Conservation (phyloP, 2,888 invertebrate genomes). For the Agrochola lychnidis region DNA sequence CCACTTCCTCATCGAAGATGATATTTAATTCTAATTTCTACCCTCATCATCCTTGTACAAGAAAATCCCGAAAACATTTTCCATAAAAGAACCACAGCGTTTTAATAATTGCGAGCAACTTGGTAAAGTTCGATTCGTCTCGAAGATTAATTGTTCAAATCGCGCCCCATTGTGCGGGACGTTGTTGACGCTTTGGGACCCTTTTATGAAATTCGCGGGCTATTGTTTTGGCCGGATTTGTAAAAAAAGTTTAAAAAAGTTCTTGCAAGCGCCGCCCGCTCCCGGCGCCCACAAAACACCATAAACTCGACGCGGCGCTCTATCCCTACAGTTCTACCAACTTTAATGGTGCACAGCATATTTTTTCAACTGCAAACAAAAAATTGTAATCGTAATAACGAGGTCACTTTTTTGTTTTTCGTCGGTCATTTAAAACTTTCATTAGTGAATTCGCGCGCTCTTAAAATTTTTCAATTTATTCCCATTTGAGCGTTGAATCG, state of each 20-base stretch:
- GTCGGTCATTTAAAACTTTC: slow-evolving; percentile 89
- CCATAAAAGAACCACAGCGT: slow-evolving; percentile 61
- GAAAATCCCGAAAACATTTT: slow-evolving; percentile 52
- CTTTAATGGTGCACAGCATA: slow-evolving; percentile 51
- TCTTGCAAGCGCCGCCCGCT: slow-evolving; percentile 70
- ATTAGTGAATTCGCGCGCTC: slow-evolving; percentile 86
- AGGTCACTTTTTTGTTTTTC: slow-evolving; percentile 87
- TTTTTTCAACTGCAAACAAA: slow-evolving; percentile 70
- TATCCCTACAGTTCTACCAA: slow-evolving; percentile 61
- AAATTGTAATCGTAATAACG: slow-evolving; percentile 84
- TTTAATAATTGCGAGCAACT: slow-evolving; percentile 70
- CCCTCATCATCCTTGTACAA: slow-evolving; percentile 44
- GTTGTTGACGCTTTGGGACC: slow-evolving; percentile 84
- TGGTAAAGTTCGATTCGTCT: slow-evolving; percentile 82
- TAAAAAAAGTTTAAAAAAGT: slow-evolving; percentile 84
- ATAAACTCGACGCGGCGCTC: slow-evolving; percentile 59
- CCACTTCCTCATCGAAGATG: slow-evolving; percentile 31
- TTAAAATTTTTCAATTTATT: slow-evolving; percentile 83
- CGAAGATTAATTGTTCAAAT: slow-evolving; percentile 87
- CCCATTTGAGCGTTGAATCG: slow-evolving; percentile 77
- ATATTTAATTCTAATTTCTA: slow-evolving; percentile 50
- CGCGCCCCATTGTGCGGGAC: slow-evolving; percentile 82
- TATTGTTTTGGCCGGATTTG: slow-evolving; percentile 87
- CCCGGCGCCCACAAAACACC: slow-evolving; percentile 36
- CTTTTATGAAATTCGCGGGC: slow-evolving; percentile 85